Evolutionary conservation across 2,888 invertebrate species (phyloP), one percentile per base, ranked within the genome.

Genomic region (Eudasyphora cyanicolor): DNA sequence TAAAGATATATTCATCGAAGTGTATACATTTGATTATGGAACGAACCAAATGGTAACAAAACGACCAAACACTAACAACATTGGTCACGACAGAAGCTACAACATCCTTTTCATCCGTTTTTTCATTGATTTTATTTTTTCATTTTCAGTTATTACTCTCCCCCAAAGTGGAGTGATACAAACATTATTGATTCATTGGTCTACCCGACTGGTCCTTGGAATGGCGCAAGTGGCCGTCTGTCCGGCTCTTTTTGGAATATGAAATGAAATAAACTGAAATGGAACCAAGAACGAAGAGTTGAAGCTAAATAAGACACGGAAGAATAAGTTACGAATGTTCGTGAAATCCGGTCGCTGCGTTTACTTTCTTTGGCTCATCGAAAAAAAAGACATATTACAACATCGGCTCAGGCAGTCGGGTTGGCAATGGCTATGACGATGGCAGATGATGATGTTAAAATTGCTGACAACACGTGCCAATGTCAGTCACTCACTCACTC

Each of bases 381-480:
- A 71, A 71, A n/a, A n/a, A n/a, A n/a, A n/a, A n/a, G n/a, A n/a
- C n/a, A 71, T 54, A 71, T 35, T 51, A 32, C 32, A 17, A 29
- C 70, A 54, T 29, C 1, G 1, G 10, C 51, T n/a, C n/a, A 12
- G 70, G 19, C 24, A 24, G 42, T 17, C 19, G 17, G 24, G 49
- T n/a, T 19, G 49, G 49, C 49, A 5, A 2, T 19, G n/a, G 49
- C 49, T 49, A 49, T n/a, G n/a, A n/a, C n/a, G n/a, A n/a, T 29
- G 24, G 51, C 67, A 78, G 64, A 84, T 76, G 73, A 73, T 79
- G 76, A 69, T 84, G 79, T 79, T 84, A 73, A 81, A 81, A 84
- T 64, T 84, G 81, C 81, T 84, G 84, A 84, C 84, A 84, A 81
- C 84, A 84, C 81, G 78, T 81, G 81, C 78, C 84, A 84, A 81